phyloP scores from a whole-genome alignment of 2,888 invertebrate species.

The Pollenia labialis region DNA sequence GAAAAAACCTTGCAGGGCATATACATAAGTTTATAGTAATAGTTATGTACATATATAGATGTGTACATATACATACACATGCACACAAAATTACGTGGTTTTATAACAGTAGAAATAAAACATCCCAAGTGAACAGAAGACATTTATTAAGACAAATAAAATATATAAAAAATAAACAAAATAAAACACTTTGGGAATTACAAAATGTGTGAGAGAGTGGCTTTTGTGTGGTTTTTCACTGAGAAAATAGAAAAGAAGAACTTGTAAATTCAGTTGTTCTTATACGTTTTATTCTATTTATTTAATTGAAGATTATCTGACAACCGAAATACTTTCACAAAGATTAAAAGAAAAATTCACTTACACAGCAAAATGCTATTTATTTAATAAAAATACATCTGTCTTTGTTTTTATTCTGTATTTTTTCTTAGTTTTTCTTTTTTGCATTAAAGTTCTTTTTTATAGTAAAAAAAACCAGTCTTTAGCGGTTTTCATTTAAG shows the following conservation, averaged over 20 bases:
- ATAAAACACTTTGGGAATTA: constrained; percentile 45
- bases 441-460: constrained; percentile 10
- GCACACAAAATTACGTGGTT: constrained; percentile 27
- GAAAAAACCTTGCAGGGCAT: background rate
- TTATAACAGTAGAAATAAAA: constrained; percentile 21
- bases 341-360: background rate
- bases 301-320: constrained; percentile 64
- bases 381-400: constrained; percentile 12
- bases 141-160: constrained; percentile 29
- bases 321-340: constrained; percentile 31
- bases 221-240: background rate
- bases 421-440: background rate
- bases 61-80: constrained; percentile 4
- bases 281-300: constrained; percentile 49
- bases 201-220: constrained; percentile 9
- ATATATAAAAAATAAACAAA: constrained; percentile 18
- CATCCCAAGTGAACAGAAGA: constrained; percentile 31
- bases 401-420: background rate
- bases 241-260: constrained; percentile 6
- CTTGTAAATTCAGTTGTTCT: constrained; percentile 13
- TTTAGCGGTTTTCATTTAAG: constrained; percentile 43
- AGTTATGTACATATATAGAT: background rate
- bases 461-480: background rate
- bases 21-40: background rate
- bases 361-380: constrained; percentile 29